Evolutionary conservation across 2,113 vertebrate genomes (phyloP).

Genomic region (Meles meles): DNA sequence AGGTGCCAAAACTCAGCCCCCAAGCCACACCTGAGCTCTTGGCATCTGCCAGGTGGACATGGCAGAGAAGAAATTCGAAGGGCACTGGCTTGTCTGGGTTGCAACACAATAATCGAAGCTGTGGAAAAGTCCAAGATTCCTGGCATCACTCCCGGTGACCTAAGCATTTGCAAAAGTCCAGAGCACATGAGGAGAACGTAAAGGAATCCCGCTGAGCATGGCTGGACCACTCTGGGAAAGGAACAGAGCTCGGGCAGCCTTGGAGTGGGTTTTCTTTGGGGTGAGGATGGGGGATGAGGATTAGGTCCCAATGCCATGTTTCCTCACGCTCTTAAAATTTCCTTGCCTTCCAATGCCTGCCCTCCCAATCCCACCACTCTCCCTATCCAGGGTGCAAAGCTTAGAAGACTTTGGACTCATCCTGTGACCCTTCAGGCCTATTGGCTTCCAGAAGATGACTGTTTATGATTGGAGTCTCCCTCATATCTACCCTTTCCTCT

Average conservation of each 20-base stretch:
- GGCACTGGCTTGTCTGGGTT: not conserved
- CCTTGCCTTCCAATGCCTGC: not conserved
- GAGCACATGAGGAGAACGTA: not conserved
- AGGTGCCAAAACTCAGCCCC: not conserved
- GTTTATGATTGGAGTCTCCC: not conserved
- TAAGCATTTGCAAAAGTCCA: not conserved
- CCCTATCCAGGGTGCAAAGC: not conserved
- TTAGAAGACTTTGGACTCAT: not conserved
- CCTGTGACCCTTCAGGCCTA: not conserved
- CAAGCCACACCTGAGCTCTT: not conserved
- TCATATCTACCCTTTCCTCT: not conserved
- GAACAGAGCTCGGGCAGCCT: not conserved
- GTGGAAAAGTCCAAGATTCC: not conserved
- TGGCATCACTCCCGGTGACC: not conserved
- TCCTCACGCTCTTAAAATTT: not conserved
- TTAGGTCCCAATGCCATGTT: not conserved
- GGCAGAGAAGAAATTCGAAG: not conserved
- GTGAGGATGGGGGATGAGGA: fast-evolving
- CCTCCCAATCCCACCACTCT: not conserved
- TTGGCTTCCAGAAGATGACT: not conserved
- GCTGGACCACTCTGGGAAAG: not conserved
- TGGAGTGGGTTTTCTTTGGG: not conserved
- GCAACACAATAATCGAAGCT: not conserved
- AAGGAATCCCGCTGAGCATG: not conserved
- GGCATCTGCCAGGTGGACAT: not conserved